Percentiles rank a stretch among this genome's conserved stretches.
These are phyloP conservation scores for Tipula vernalis DNA, from an alignment of 2,888 invertebrate genomes.

Conservation along the genomic window DNA sequence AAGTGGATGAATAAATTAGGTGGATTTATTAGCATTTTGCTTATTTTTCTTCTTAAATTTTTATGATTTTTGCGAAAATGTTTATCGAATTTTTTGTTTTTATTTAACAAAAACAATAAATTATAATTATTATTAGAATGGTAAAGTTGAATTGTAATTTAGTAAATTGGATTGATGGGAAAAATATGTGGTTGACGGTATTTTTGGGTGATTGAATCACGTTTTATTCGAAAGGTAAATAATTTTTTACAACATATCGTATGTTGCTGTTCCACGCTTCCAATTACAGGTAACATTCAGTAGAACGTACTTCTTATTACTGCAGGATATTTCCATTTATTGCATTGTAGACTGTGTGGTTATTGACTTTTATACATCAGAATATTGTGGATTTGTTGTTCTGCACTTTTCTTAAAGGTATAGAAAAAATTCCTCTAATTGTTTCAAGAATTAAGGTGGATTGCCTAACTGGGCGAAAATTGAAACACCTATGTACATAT, in stretches of 20 bases:
- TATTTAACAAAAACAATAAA: neutral
- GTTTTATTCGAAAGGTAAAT: neutral
- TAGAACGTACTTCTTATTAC: too few relatives aligned
- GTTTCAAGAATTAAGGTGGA: too few relatives aligned
- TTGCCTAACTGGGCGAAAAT: too few relatives aligned
- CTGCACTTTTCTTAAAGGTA: too few relatives aligned
- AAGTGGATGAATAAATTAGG: neutral
- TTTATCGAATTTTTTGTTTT: neutral
- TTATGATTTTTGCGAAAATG: neutral
- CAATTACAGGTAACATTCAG: too few relatives aligned
- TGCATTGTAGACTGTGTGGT: too few relatives aligned
- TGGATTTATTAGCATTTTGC: neutral
- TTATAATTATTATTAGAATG: neutral
- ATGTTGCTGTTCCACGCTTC: too few relatives aligned
- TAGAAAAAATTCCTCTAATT: too few relatives aligned
- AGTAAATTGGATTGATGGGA: neutral
- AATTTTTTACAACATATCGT: neutral
- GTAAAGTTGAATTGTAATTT: neutral
- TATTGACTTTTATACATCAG: too few relatives aligned
- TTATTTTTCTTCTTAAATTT: neutral
- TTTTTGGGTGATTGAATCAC: neutral
- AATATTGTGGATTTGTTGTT: too few relatives aligned
- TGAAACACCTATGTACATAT: too few relatives aligned
- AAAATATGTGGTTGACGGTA: neutral
- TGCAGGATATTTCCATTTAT: too few relatives aligned